Evolutionary conservation across 2,888 invertebrate genomes (phyloP), one percentile per base, ranked within the genome.

Genomic region (Catocala fraxini): DNA sequence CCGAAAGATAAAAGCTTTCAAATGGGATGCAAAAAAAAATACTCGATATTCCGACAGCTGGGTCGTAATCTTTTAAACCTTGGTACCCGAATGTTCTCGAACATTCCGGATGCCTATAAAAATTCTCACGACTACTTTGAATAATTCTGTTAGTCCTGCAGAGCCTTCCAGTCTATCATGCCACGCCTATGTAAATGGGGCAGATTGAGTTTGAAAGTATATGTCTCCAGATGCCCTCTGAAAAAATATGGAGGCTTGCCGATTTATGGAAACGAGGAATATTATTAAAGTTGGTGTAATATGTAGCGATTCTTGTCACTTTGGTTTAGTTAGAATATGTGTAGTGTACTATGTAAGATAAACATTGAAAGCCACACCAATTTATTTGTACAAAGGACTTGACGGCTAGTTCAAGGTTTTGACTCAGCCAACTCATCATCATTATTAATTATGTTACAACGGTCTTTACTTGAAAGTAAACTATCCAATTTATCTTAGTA

Each of bases 91-190:
- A 67, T 69, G 58, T 66, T 63, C 82, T 82, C 77, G 73, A 82
- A 75, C 80, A 75, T 82, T 75, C 73, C 70, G 67, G 68, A 73
- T 68, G 70, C 63, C 77, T 81, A 79, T 85, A 86, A 88, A 87
- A 89, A 89, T 84, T 86, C 85, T 75, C 72, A 79, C 81, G 81
- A 73, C 86, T 88, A 86, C 88, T 92, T 92, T 91, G 91, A 92
- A 93, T 93, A 93, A 93, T 91, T 86, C 88, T 88, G 90, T 93
- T 91, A 90, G 88, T 84, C 82, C 83, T 82, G 73, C 86, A 83
- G 89, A 86, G 83, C 82, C 83, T 81, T 39, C 72, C 85, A 82
- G 88, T 87, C 86, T 86, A 88, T 90, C 90, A 86, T 73, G 81
- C 80, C 71, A 69, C 71, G 85, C 88, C 89, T 89, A 92, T 91